These are phyloP conservation scores for Vireo altiloquus DNA, from an alignment of 2,113 vertebrate genomes.

Conservation along the genomic window DNA sequence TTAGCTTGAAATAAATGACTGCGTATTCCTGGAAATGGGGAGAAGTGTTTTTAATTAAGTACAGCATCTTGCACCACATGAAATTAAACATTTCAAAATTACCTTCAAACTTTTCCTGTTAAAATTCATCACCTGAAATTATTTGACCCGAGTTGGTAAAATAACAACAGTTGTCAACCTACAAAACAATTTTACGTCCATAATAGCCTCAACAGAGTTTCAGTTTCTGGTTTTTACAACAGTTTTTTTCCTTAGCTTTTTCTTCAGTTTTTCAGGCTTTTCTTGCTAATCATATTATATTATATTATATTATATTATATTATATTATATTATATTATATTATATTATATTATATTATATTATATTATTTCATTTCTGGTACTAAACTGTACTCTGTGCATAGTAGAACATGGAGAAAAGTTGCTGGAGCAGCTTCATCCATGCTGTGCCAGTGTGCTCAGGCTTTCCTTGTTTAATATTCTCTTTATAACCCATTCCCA, in stretches of 20 bases:
- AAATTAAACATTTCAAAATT: neutral
- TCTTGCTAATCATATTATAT: too few relatives aligned
- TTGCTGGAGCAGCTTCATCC: neutral
- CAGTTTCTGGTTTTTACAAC: neutral
- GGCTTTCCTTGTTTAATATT: neutral
- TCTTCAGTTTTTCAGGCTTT: neutral
- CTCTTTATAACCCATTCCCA: neutral
- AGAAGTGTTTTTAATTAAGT: neutral
- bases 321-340: neutral
- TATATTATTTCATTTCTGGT: neutral
- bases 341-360: neutral
- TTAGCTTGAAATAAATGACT: neutral
- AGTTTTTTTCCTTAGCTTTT: neutral
- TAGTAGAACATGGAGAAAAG: neutral
- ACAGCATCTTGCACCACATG: neutral
- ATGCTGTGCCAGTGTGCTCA: neutral
- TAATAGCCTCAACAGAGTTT: neutral
- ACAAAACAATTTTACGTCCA: neutral
- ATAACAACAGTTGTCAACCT: neutral
- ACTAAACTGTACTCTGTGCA: neutral
- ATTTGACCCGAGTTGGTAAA: neutral
- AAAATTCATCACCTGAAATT: neutral
- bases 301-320: too few relatives aligned
- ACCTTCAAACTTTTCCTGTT: neutral
- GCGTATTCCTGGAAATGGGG: neutral